Evolutionary conservation across 2,888 invertebrate genomes (phyloP), one percentile per base, ranked within the genome.

Genomic region (Aphodius sticticus): DNA sequence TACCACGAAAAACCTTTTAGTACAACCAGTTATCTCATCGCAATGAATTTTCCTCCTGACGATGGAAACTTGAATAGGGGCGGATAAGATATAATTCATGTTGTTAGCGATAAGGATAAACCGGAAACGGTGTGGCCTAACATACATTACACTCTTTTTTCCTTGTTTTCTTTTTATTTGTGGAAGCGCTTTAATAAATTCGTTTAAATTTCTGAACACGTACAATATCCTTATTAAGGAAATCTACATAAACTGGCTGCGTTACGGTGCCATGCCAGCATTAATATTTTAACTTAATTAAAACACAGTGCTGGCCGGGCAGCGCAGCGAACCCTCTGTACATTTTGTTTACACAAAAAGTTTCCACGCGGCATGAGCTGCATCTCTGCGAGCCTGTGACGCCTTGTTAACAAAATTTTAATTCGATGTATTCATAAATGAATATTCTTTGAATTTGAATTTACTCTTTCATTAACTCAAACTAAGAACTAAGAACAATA

Each of bases 281-380:
- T 53, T 53, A 53, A 53, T 53, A 53, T 53, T 53, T 53, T 53
- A 53, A 53, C 53, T 53, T 53, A 53, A 53, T 53, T 53, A 53
- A 53, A 53, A 53, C 12, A 53, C 53, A 53, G 12, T 9, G 53
- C 53, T 1, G 12, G 53, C 53, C 53, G 53, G 53, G 7, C 12
- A 53, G 53, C 53, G 53, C 53, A 2, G 53, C 1, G 26, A 26
- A 26, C 26, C 26, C 26, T 26, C 53, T 53, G 53, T 53, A 12
- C 53, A 53, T 9, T 53, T 53, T 53, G 53, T 53, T 53, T 53
- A 12, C 4, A 12, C 53, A 53, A 53, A 53, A 53, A 12, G 7
- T 53, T 12, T 53, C 3, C 6, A 53, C 53, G 53, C 53, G 12
- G 53, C 53, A 53, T 53, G 53, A 53, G 26, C 3, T 26, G 26